Conservation (phyloP, 2,888 invertebrate genomes). For the Pardosa pseudoannulata region DNA sequence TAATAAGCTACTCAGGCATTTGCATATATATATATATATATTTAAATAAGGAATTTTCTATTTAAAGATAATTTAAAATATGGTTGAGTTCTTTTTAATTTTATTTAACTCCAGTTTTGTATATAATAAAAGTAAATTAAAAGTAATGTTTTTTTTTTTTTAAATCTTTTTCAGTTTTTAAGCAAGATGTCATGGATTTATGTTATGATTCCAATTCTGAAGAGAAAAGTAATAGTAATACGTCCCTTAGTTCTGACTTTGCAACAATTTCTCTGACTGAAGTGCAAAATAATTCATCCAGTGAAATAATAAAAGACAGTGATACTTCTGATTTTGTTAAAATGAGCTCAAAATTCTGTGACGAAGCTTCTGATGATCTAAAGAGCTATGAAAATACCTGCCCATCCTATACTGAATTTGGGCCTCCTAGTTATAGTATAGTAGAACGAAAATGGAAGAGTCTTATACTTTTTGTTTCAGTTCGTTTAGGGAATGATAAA, state of each 20-base stretch:
- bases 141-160: slow-evolving; percentile 67
- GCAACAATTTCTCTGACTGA: not conserved
- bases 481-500: slow-evolving; percentile 90
- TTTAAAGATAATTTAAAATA: no score
- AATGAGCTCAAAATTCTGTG: not conserved
- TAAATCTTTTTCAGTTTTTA: slow-evolving; percentile 84
- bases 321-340: not conserved
- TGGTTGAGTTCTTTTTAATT: no score
- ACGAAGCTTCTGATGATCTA: not conserved
- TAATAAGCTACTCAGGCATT: no score
- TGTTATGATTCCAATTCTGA: slow-evolving; percentile 72
- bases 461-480: slow-evolving; percentile 88
- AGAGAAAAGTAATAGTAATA: not conserved
- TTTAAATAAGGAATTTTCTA: no score
- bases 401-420: slow-evolving; percentile 54
- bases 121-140: no score
- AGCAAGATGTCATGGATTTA: slow-evolving; percentile 84
- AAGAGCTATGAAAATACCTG: slow-evolving; percentile 31
- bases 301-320: not conserved
- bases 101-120: no score
- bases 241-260: not conserved
- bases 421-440: slow-evolving; percentile 50
- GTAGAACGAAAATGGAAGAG: slow-evolving; percentile 82
- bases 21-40: no score
- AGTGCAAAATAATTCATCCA: not conserved